phyloP scores from a whole-genome alignment of 2,888 invertebrate genomes.

The Diadegma fenestrale region DNA sequence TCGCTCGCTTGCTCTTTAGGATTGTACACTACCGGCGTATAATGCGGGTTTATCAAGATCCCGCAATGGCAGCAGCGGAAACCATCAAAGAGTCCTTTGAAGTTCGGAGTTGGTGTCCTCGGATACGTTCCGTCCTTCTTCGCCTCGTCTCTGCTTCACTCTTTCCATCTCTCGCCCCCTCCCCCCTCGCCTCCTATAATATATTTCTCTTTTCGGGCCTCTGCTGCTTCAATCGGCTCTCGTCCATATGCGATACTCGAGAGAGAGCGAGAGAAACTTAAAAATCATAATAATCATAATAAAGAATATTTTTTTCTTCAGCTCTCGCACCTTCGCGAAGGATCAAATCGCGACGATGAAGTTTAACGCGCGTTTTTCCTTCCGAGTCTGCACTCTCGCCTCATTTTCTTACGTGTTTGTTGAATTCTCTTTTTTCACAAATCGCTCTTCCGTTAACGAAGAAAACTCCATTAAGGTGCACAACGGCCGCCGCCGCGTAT shows the following conservation, averaged over 20 bases:
- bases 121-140: constrained; percentile 65
- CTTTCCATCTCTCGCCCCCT: constrained; percentile 23
- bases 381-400: background rate
- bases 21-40: constrained; percentile 79
- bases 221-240: constrained; percentile 1
- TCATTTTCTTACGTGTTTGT: background rate
- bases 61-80: constrained; percentile 82
- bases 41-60: constrained; percentile 83
- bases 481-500: background rate
- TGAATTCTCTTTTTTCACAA: background rate
- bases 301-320: background rate
- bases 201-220: constrained; percentile 47
- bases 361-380: background rate
- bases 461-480: constrained; percentile 3
- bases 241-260: background rate
- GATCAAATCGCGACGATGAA: background rate
- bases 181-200: constrained; percentile 20
- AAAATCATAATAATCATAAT: background rate
- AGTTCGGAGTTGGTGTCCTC: constrained; percentile 82
- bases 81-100: constrained; percentile 84
- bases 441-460: background rate
- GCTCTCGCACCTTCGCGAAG: background rate
- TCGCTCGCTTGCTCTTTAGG: constrained; percentile 53
- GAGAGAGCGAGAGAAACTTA: background rate
- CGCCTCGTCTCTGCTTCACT: constrained; percentile 21